These are phyloP conservation scores for Cynaeus angustus DNA, from an alignment of 2,888 invertebrate species.

Conservation along the genomic window DNA sequence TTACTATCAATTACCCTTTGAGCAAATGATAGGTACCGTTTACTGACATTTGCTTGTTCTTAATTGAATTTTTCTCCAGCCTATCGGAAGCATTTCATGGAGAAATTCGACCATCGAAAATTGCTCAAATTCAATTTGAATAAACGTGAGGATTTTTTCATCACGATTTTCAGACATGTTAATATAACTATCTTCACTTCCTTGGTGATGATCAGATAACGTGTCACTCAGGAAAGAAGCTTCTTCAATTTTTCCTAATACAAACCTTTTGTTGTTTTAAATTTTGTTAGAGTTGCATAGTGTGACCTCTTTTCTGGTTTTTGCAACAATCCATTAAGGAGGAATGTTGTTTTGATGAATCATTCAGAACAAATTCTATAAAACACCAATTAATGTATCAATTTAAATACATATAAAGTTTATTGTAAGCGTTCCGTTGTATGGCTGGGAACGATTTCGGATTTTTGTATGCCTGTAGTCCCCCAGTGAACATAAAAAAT, in stretches of 20 bases:
- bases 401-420: neutral
- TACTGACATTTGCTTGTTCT: constrained; percentile 35
- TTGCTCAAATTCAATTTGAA: constrained; percentile 28
- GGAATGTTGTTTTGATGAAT: constrained; percentile 11
- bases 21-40: constrained; percentile 36
- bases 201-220: constrained; percentile 22
- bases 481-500: too few species aligned
- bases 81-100: constrained; percentile 9
- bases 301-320: constrained; percentile 4
- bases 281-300: neutral
- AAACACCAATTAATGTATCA: neutral
- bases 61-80: constrained; percentile 26
- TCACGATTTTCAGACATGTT: constrained; percentile 36
- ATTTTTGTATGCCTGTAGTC: too few species aligned
- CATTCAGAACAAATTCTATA: constrained; percentile 8
- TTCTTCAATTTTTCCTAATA: neutral
- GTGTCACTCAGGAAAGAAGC: neutral
- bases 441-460: too few species aligned
- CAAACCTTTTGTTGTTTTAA: neutral
- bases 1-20: constrained; percentile 41
- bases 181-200: constrained; percentile 26
- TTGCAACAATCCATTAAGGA: constrained; percentile 10
- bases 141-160: constrained; percentile 35
- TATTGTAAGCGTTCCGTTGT: too few species aligned
- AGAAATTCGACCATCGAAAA: neutral